phyloP scores from a whole-genome alignment of 2,888 invertebrate genomes.

The Drosophila pseudotalamancana region DNA sequence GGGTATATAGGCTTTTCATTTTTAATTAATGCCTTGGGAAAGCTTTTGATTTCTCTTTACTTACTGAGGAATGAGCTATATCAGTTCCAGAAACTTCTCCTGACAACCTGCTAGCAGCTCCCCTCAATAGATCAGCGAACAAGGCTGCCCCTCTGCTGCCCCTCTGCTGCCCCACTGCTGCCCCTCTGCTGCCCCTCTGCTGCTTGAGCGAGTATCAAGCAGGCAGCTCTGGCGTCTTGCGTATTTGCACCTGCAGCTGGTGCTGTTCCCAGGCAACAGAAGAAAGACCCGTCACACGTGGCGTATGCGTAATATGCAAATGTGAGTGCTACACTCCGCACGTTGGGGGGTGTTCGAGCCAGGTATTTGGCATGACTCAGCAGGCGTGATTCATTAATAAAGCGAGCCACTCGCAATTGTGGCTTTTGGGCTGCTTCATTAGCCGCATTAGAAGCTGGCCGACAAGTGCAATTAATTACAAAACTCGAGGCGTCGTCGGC shows the following conservation, averaged over 20 bases:
- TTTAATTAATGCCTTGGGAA: too few relatives aligned
- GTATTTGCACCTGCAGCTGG: constrained; percentile 29
- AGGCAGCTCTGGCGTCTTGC: not conserved
- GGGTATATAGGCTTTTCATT: not conserved
- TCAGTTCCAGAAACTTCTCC: too few relatives aligned
- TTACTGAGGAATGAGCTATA: too few relatives aligned
- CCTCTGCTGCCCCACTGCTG: too few relatives aligned
- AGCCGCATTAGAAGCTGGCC: constrained; percentile 16
- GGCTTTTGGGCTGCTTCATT: constrained; percentile 34
- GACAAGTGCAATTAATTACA: constrained; percentile 36
- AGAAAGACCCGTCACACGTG: not conserved
- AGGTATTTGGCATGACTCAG: constrained; percentile 25
- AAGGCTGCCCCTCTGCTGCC: too few relatives aligned
- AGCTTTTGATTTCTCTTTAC: too few relatives aligned
- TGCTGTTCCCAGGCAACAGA: constrained; percentile 18
- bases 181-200: too few relatives aligned
- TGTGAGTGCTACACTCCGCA: constrained; percentile 3
- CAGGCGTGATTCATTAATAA: constrained; percentile 32
- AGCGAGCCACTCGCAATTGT: constrained; percentile 4
- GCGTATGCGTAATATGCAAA: constrained; percentile 60
- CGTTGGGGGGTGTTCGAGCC: not conserved
- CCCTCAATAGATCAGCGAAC: too few relatives aligned
- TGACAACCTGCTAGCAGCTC: too few relatives aligned
- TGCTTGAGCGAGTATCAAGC: not conserved
- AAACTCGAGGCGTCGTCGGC: constrained; percentile 9